These are phyloP conservation scores for Drosophila grimshawi DNA, from an alignment of 1,140 invertebrate species.

Conservation along the genomic window DNA sequence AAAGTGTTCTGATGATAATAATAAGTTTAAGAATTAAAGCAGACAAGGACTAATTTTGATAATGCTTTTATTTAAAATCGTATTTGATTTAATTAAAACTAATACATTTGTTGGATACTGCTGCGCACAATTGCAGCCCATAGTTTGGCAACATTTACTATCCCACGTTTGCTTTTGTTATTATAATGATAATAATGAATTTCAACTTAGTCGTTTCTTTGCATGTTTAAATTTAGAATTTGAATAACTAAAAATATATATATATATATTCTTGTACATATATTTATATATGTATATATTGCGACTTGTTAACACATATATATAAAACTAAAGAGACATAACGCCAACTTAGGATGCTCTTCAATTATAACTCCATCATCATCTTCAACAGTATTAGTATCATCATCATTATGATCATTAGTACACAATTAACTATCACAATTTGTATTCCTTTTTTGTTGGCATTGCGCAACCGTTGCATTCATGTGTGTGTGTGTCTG, in stretches of 20 bases:
- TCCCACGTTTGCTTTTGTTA: slow-evolving; percentile 16
- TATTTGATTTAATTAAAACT: slow-evolving; percentile 37
- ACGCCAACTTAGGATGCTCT: slow-evolving; percentile 5
- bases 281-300: slow-evolving; percentile 29
- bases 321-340: slow-evolving; percentile 3
- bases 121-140: slow-evolving; percentile 26
- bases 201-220: slow-evolving; percentile 47
- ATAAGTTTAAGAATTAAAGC: background rate
- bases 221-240: slow-evolving; percentile 37
- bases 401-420: slow-evolving; percentile 20
- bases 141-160: slow-evolving; percentile 26
- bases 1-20: background rate
- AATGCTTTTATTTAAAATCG: slow-evolving; percentile 44
- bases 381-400: slow-evolving; percentile 3
- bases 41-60: background rate
- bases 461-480: slow-evolving; percentile 7
- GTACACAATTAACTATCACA: slow-evolving; percentile 50
- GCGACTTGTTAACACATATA: slow-evolving; percentile 31
- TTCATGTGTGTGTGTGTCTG: background rate
- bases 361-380: slow-evolving; percentile 8
- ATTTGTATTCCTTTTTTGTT: slow-evolving; percentile 42
- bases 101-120: slow-evolving; percentile 45
- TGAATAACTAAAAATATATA: slow-evolving; percentile 36
- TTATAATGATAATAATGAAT: slow-evolving; percentile 23
- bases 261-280: slow-evolving; percentile 12